Evolutionary conservation across 2,888 invertebrate genomes (phyloP).

Genomic region (Chouioia cunea): DNA sequence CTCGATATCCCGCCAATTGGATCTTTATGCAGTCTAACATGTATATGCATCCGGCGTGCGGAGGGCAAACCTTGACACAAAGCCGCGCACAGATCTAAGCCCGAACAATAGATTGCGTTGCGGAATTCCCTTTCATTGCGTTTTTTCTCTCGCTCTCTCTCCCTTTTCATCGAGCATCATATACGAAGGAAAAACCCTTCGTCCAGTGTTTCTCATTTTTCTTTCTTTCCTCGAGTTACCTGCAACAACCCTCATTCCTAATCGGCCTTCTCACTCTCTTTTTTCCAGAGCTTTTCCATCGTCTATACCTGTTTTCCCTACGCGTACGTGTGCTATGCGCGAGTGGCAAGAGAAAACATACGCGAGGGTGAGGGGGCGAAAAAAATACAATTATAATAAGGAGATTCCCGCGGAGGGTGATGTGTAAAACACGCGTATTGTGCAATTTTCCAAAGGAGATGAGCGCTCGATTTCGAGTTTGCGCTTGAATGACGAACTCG

Average conservation of each 20-base stretch:
- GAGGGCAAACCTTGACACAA: conserved; percentile 33
- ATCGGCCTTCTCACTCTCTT: conserved; percentile 27
- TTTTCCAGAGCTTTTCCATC: conserved; percentile 6
- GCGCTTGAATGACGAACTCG: too few relatives aligned
- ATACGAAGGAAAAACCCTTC: conserved; percentile 34
- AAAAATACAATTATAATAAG: too few relatives aligned
- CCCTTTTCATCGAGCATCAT: neutral
- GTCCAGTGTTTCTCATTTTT: conserved; percentile 31
- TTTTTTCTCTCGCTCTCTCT: conserved; percentile 8
- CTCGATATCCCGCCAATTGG: conserved; percentile 41
- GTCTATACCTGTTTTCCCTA: conserved; percentile 33
- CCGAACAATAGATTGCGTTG: conserved; percentile 12
- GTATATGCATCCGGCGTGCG: too few relatives aligned
- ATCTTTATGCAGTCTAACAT: too few relatives aligned
- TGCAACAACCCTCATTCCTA: conserved; percentile 1
- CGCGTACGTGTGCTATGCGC: neutral
- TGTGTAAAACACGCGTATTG: too few relatives aligned
- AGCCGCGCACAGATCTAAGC: conserved; percentile 1
- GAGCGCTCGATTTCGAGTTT: too few relatives aligned
- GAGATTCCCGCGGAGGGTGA: too few relatives aligned
- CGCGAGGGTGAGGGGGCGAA: too few relatives aligned
- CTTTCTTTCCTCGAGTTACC: neutral
- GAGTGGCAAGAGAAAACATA: too few relatives aligned
- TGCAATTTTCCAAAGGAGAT: too few relatives aligned
- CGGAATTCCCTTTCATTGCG: conserved; percentile 29